Evolutionary conservation across 1,140 invertebrate genomes (phyloP).

Genomic region (Heliothis virescens): DNA sequence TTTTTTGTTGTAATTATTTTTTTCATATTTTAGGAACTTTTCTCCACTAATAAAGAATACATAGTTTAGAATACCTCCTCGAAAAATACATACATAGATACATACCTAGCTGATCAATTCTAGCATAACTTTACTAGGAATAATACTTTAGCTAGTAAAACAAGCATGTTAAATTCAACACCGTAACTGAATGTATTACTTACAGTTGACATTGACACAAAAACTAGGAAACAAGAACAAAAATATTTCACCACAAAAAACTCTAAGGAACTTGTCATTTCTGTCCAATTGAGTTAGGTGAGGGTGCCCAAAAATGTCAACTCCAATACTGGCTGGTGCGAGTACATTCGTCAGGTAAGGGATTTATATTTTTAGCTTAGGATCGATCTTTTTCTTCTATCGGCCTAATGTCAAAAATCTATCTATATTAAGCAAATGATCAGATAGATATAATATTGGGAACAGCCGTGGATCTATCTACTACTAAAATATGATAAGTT

Average conservation of each 20-base stretch:
- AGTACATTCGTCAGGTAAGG: background rate
- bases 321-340: slow-evolving; percentile 11
- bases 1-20: too few species aligned
- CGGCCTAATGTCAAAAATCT: too few species aligned
- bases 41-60: too few species aligned
- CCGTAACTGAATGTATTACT: slow-evolving; percentile 35
- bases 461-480: too few species aligned
- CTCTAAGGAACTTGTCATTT: slow-evolving; percentile 56
- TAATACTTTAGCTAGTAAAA: background rate
- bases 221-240: slow-evolving; percentile 26
- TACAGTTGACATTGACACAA: slow-evolving; percentile 22
- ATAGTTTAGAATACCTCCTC: too few species aligned
- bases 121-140: too few species aligned
- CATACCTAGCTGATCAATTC: too few species aligned
- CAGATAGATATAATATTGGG: too few species aligned
- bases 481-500: too few species aligned
- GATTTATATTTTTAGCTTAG: slow-evolving; percentile 1
- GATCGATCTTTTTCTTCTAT: background rate
- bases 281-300: slow-evolving; percentile 56
- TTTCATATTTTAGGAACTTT: too few species aligned
- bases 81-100: too few species aligned
- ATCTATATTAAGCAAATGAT: too few species aligned
- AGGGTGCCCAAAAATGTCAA: slow-evolving; percentile 38
- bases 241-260: slow-evolving; percentile 47
- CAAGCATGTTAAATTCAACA: background rate